Evolutionary conservation across 2,888 invertebrate species (phyloP).

Genomic region (Piscicola geometra): DNA sequence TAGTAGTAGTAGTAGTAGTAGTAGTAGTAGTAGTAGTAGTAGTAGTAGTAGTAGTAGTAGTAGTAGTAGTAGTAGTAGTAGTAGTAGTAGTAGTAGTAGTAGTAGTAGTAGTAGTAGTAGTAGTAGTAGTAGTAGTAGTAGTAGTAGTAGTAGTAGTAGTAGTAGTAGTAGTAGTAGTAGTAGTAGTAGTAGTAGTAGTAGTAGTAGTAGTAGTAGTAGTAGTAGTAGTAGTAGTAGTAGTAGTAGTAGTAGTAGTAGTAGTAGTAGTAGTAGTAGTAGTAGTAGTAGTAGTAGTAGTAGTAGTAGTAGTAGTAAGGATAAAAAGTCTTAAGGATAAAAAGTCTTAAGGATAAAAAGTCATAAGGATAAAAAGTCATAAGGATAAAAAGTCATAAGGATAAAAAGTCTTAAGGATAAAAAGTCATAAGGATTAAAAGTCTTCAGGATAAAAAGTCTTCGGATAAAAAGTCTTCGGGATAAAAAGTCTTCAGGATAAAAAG

Average conservation of each 20-base stretch:
- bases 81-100: constrained; percentile 36
- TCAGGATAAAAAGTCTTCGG: no score
- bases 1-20: constrained; percentile 34
- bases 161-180: constrained; percentile 35
- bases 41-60: constrained; percentile 36
- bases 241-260: constrained; percentile 37
- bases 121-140: constrained; percentile 36
- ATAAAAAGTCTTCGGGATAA: no score
- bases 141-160: constrained; percentile 35
- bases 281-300: constrained; percentile 30
- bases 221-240: constrained; percentile 35
- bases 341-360: no score
- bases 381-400: no score
- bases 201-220: constrained; percentile 35
- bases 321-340: no score
- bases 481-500: no score
- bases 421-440: no score
- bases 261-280: constrained; percentile 40
- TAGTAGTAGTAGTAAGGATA: constrained; percentile 26
- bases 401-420: no score
- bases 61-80: constrained; percentile 36
- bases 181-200: constrained; percentile 35
- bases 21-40: constrained; percentile 36
- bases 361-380: no score
- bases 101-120: constrained; percentile 35